These are phyloP conservation scores for Artemia sp. DNA, from an alignment of 2,888 invertebrate genomes.

Conservation along the genomic window DNA sequence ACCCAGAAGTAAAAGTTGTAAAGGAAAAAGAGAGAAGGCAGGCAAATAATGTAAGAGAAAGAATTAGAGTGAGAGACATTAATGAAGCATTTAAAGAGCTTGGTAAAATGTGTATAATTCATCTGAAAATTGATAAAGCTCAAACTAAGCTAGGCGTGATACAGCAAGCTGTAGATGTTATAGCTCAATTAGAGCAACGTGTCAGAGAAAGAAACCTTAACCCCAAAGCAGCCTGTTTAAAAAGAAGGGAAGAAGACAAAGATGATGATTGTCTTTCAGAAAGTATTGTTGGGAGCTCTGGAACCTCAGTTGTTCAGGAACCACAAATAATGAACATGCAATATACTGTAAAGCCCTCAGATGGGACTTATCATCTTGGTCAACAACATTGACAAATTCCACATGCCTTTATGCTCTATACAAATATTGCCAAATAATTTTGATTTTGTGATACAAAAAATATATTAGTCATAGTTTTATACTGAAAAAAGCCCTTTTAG, in stretches of 20 bases:
- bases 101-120: conserved; percentile 94
- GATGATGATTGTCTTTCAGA: conserved; percentile 49
- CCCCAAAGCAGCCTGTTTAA: conserved; percentile 95
- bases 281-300: neutral
- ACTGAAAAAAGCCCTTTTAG: no score
- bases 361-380: neutral
- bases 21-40: conserved; percentile 89
- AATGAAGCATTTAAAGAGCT: conserved; percentile 97
- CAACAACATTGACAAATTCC: neutral
- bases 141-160: conserved; percentile 95
- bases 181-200: conserved; percentile 93
- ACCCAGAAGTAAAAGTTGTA: conserved; percentile 74
- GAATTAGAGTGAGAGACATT: conserved; percentile 95
- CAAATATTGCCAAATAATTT: neutral
- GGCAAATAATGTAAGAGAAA: conserved; percentile 96
- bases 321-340: conserved; percentile 10
- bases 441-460: no score
- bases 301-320: neutral
- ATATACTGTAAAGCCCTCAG: conserved; percentile 4
- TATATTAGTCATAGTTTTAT: no score
- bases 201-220: conserved; percentile 92
- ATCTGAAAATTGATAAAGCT: conserved; percentile 88
- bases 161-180: conserved; percentile 96
- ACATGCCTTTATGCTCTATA: neutral
- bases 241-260: conserved; percentile 87